These are phyloP conservation scores for Erynnis tages DNA, from an alignment of 2,888 invertebrate species.

Conservation along the genomic window DNA sequence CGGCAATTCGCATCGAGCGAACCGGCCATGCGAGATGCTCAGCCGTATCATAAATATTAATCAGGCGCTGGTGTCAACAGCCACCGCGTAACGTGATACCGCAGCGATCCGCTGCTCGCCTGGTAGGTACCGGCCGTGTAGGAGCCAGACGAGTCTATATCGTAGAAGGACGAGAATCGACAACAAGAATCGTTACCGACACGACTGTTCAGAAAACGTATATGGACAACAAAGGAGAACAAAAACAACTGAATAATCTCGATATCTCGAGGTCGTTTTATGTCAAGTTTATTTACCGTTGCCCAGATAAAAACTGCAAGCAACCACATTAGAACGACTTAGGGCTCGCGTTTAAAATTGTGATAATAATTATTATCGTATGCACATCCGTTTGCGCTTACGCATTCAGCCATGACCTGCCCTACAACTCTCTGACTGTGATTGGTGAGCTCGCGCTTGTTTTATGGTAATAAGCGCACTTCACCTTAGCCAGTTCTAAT, in stretches of 20 bases:
- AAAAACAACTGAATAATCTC: slow-evolving; percentile 7
- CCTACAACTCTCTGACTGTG: slow-evolving; percentile 61
- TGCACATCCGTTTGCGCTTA: slow-evolving; percentile 73
- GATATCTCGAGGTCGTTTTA: slow-evolving; percentile 14
- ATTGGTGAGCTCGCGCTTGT: slow-evolving; percentile 44
- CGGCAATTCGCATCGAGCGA: slow-evolving; percentile 72
- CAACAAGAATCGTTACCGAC: slow-evolving; percentile 29
- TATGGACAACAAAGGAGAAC: neutral
- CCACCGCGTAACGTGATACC: slow-evolving; percentile 81
- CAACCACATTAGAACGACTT: slow-evolving; percentile 41
- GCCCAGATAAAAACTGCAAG: slow-evolving; percentile 26
- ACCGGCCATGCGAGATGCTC: slow-evolving; percentile 81
- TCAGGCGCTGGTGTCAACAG: slow-evolving; percentile 82
- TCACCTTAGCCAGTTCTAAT: slow-evolving; percentile 31
- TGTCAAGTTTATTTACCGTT: slow-evolving; percentile 17
- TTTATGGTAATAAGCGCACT: slow-evolving; percentile 48
- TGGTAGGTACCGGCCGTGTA: slow-evolving; percentile 68
- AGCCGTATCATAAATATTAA: slow-evolving; percentile 82
- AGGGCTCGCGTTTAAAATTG: slow-evolving; percentile 44
- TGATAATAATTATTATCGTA: slow-evolving; percentile 65
- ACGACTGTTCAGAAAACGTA: slow-evolving; percentile 5
- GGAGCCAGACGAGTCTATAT: slow-evolving; percentile 53
- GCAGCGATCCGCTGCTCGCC: slow-evolving; percentile 72
- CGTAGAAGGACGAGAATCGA: slow-evolving; percentile 37
- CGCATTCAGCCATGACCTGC: slow-evolving; percentile 77